Percentiles rank a stretch among this genome's conserved stretches.
These are phyloP conservation scores for Setipinna tenuifilis DNA, from an alignment of 2,797 vertebrate species.

Conservation along the genomic window DNA sequence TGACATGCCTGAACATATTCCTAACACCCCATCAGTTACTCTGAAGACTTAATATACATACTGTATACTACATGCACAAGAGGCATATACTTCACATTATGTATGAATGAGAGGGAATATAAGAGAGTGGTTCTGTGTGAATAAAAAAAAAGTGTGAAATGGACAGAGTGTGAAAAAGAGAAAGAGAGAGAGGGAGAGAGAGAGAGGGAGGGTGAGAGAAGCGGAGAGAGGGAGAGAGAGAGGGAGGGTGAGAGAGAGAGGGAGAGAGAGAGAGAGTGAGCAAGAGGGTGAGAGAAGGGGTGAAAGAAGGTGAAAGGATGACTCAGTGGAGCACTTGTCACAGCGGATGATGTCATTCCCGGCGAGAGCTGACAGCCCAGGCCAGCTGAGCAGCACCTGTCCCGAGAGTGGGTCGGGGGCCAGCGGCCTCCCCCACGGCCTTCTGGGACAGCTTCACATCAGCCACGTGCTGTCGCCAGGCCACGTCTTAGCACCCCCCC, in stretches of 20 bases:
- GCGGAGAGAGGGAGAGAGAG: slow-evolving; percentile 29
- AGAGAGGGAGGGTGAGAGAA: no score
- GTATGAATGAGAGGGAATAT: not conserved
- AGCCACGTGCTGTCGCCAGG: slow-evolving; percentile 42
- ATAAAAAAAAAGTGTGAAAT: no score
- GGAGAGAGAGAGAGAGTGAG: slow-evolving; percentile 36
- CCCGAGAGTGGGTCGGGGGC: slow-evolving; percentile 44
- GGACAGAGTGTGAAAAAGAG: no score
- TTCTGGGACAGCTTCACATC: slow-evolving; percentile 50
- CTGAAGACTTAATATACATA: not conserved
- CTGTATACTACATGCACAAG: not conserved
- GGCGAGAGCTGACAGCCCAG: slow-evolving; percentile 64
- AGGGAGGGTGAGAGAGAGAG: not conserved
- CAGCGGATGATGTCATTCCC: slow-evolving; percentile 76
- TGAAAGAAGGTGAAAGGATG: slow-evolving; percentile 52
- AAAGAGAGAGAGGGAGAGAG: no score
- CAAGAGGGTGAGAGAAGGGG: slow-evolving; percentile 35
- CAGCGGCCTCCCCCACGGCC: slow-evolving; percentile 38
- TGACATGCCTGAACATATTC: not conserved
- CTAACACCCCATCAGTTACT: not conserved
- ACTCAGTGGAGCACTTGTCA: slow-evolving; percentile 75
- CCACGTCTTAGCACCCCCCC: not conserved
- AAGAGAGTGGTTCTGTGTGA: not conserved
- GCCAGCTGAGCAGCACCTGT: slow-evolving; percentile 75
- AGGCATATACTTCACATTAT: not conserved